phyloP scores from a whole-genome alignment of 2,797 vertebrate genomes.

The Poecile montanus region DNA sequence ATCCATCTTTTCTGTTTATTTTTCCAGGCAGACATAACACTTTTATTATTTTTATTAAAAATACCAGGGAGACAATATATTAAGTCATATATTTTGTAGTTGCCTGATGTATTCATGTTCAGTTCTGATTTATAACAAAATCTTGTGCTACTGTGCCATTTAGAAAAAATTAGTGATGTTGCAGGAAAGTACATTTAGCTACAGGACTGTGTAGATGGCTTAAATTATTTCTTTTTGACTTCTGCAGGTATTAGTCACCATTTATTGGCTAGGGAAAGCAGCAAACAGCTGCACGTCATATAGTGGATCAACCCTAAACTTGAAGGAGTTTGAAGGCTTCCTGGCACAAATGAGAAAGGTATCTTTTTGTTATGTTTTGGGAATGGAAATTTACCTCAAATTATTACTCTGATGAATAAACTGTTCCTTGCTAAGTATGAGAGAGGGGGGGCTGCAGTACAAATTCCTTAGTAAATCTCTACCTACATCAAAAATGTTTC shows the following conservation, averaged over 20 bases:
- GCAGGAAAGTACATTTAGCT: neutral
- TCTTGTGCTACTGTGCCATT: neutral
- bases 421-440: neutral
- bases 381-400: neutral
- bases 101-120: neutral
- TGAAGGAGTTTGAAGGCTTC: constrained; percentile 94
- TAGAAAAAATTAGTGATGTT: neutral
- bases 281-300: constrained; percentile 90
- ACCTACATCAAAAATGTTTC: neutral
- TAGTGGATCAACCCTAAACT: constrained; percentile 91
- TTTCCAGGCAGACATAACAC: neutral
- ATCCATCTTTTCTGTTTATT: neutral
- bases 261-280: constrained; percentile 96
- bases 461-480: neutral
- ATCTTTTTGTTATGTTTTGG: constrained; percentile 41
- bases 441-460: neutral
- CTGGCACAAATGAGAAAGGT: constrained; percentile 98
- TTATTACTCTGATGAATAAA: neutral
- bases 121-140: neutral
- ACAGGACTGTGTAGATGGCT: neutral
- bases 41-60: constrained; percentile 6
- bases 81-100: neutral
- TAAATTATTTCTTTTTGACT: constrained; percentile 49
- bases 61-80: neutral
- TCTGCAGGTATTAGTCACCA: constrained; percentile 91